Base-by-base conservation (phyloP, 1,140 invertebrate genomes). In the Physella acuta region DNA sequence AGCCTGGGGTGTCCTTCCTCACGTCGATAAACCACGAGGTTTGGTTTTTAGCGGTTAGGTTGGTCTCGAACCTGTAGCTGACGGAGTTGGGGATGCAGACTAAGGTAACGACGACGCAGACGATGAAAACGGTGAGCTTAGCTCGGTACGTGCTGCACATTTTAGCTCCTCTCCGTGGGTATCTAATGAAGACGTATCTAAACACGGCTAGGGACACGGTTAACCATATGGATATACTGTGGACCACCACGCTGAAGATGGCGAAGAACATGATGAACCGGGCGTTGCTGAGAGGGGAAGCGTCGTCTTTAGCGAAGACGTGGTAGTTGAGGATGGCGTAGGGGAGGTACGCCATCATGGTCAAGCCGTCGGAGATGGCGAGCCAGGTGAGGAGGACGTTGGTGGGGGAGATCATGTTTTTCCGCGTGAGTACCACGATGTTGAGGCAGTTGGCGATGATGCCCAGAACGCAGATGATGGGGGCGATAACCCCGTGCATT, bases 161-260 rank as follows among this genome's bases (percentile, higher is more conserved):
- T 86, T 84, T 92, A 36, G 88, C 88, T 69, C 93, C 81, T 26
- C 75, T 68, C 11, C 78, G 68, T 14, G 83, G 82, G 66, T 79
- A 82, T 17, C 79, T 73, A 20, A 85, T 83, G 58, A 81, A 82
- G 20, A 85, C 76, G 70, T 84, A 85, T 16, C 95, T 87, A 92
- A 95, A 98, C 1, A 97, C 89, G 0, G 95, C 95, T 51, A 98
- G 83, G 1, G 93, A 93, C 0, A 98, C 91, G 0, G 95, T 97
- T 71, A 98, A 82, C 89, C 93, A 96, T 63, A 96, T 97, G 0
- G 94, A 94, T 59, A 97, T 93, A 0, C 94, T 95, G 82, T 98
- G 95, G 78, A 92, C 87, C 1, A 94, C 91, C 89, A 88, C 86
- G 36, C 88, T 86, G 79, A 95, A 94, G 72, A 94, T 79, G 51